Conservation (phyloP, 2,113 vertebrate species). For the Nipponia nippon region DNA sequence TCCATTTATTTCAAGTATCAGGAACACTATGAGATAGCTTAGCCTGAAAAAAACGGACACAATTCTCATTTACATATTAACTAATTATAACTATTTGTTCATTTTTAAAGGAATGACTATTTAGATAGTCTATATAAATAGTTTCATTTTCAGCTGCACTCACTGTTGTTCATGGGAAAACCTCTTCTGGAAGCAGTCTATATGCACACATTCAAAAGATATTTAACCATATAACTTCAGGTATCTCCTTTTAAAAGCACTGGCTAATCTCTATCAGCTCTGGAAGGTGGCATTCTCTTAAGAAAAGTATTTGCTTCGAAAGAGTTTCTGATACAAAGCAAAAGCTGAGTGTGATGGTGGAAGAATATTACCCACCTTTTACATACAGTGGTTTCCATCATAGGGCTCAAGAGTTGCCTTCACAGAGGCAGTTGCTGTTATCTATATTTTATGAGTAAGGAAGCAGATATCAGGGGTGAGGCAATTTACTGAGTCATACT, state of each 20-base stretch:
- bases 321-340: neutral
- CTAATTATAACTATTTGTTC: neutral
- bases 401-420: neutral
- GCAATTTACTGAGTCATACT: neutral
- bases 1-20: neutral
- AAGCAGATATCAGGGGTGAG: neutral
- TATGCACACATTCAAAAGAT: neutral
- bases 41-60: neutral
- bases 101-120: neutral
- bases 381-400: neutral
- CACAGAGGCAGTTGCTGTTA: neutral
- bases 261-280: neutral
- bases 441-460: neutral
- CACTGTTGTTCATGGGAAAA: neutral
- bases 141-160: neutral
- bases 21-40: neutral
- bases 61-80: neutral
- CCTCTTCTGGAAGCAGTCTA: neutral
- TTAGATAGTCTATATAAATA: neutral
- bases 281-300: neutral
- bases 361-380: neutral
- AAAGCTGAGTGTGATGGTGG: neutral
- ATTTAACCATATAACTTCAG: neutral
- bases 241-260: neutral
- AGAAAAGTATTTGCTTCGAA: neutral